Percentiles rank a stretch among this genome's conserved stretches.
These are phyloP conservation scores for Kryptolebias marmoratus DNA, from an alignment of 2,113 vertebrate genomes.

Conservation along the genomic window DNA sequence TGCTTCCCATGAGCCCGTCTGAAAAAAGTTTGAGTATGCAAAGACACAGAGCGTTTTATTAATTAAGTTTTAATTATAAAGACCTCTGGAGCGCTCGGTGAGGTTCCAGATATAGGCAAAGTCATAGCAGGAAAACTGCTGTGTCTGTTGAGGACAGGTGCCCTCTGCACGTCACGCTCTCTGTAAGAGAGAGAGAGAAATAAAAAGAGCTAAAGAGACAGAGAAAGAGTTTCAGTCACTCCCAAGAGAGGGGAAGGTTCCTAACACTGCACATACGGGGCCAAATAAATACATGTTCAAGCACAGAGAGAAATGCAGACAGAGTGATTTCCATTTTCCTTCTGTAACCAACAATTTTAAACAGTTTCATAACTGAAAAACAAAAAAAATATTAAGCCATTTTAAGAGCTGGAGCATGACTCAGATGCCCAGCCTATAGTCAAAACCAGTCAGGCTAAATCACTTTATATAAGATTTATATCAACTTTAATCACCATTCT, in stretches of 20 bases:
- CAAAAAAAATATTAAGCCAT: neutral
- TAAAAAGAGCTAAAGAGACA: neutral
- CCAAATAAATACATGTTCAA: conserved; percentile 5
- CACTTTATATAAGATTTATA: conserved; percentile 12
- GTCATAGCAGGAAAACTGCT: conserved; percentile 46
- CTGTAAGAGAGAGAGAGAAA: neutral
- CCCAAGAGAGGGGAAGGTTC: conserved; percentile 40
- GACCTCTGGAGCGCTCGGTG: neutral
- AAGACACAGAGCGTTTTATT: neutral
- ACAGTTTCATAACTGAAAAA: neutral
- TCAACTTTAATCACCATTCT: neutral
- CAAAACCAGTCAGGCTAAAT: neutral
- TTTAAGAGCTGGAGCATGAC: conserved; percentile 8
- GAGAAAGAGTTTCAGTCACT: conserved; percentile 34
- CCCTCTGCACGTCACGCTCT: conserved; percentile 52
- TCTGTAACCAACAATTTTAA: neutral
- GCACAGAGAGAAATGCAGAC: neutral
- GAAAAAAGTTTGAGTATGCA: neutral
- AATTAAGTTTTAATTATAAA: conserved; percentile 17
- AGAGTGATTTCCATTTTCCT: neutral
- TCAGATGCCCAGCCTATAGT: neutral
- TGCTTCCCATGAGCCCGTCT: neutral
- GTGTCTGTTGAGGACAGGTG: conserved; percentile 44
- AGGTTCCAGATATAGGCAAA: conserved; percentile 32
- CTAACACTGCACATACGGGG: conserved; percentile 30